These are phyloP conservation scores for Tetramorium parvispinum DNA, from an alignment of 1,140 invertebrate genomes.

Conservation along the genomic window DNA sequence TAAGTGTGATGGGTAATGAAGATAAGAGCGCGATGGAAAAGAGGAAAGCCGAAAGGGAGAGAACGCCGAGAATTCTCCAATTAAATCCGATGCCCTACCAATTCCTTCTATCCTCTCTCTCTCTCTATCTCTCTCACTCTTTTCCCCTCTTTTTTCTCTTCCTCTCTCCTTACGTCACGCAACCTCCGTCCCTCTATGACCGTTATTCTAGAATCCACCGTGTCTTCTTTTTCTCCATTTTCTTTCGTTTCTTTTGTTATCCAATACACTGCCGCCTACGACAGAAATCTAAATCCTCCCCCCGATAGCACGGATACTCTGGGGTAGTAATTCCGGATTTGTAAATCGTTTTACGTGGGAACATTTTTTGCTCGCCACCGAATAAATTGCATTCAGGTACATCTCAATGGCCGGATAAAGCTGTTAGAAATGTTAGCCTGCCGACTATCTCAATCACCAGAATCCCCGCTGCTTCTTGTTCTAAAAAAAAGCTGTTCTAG, in stretches of 20 bases:
- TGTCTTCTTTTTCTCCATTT: neutral
- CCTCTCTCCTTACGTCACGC: neutral
- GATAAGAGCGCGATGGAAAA: conserved; percentile 63
- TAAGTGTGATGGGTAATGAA: conserved; percentile 72
- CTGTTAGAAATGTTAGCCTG: conserved; percentile 12
- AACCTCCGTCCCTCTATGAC: neutral
- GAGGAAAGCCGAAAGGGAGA: conserved; percentile 5
- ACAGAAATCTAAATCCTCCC: conserved; percentile 65
- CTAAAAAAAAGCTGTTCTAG: neutral
- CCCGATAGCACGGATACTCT: conserved; percentile 47
- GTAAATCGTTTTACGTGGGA: conserved; percentile 70
- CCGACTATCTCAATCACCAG: conserved; percentile 15
- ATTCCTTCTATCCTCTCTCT: neutral
- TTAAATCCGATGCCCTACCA: conserved; percentile 65
- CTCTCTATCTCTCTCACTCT: neutral
- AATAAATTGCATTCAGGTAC: conserved; percentile 58
- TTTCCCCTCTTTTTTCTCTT: neutral
- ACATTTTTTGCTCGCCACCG: conserved; percentile 8
- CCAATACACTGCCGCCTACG: conserved; percentile 52
- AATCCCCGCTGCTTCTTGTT: neutral
- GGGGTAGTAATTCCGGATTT: conserved; percentile 71
- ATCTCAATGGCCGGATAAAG: conserved; percentile 46
- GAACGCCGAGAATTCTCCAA: conserved; percentile 66
- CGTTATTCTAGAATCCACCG: neutral
- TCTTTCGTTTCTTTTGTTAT: conserved; percentile 40